Conservation (phyloP, 2,888 invertebrate species). For the Ommatoiulus sabulosus region DNA sequence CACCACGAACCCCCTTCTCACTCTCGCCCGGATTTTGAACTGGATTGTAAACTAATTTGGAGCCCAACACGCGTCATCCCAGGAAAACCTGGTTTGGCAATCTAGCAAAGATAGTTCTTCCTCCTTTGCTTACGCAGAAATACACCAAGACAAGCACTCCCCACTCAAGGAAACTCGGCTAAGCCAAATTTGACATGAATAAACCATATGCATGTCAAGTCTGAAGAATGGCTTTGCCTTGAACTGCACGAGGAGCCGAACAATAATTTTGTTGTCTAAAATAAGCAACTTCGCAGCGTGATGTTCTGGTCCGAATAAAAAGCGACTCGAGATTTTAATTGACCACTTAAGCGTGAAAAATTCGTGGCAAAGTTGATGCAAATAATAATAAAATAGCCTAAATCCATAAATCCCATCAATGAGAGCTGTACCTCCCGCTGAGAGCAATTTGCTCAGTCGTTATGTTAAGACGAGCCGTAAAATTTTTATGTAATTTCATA, state of each 20-base stretch:
- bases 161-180: constrained; percentile 6
- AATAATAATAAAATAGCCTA: neutral
- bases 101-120: neutral
- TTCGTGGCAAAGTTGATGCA: neutral
- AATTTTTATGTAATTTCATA: no score
- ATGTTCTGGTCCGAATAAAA: neutral
- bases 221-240: constrained; percentile 5
- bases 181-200: constrained; percentile 19
- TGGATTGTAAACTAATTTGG: neutral
- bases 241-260: neutral
- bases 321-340: neutral
- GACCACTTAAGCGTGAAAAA: constrained; percentile 18
- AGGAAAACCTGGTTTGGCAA: neutral
- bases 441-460: neutral
- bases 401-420: neutral
- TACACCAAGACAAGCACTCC: neutral
- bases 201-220: constrained; percentile 19
- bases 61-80: neutral
- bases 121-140: neutral
- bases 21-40: neutral
- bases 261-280: constrained; percentile 19
- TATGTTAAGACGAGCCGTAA: no score
- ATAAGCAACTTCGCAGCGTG: neutral
- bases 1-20: neutral
- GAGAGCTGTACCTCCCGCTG: neutral